Base-by-base conservation (phyloP, 2,888 invertebrate genomes). In the Sinelater perroti region DNA sequence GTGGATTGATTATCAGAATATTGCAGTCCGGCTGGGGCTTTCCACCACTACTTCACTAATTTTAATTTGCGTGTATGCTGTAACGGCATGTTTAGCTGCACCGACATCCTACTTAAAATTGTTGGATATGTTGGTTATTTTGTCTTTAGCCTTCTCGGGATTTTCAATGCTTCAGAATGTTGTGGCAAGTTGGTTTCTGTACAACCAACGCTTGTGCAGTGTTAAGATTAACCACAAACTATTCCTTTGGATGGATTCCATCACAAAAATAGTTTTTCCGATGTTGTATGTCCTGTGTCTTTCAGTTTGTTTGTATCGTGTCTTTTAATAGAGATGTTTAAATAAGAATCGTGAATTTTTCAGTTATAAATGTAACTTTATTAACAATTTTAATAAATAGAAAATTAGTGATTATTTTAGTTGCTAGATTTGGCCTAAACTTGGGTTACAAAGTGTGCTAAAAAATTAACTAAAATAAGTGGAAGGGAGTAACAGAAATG, bases 51-150 rank as follows among this genome's bases (percentile, higher is more conserved):
- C 28, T 26, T 16, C 50, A 18, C 8, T 38, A 6, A 49, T 60
- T 28, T 31, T 62, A 31, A 40, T 60, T 38, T 62, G 46, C 50
- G 26, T 60, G 6, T 60, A 55, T 47, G 24, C 49, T 40, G 31
- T 38, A 18, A 30, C 50, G 6, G 30, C 20, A 2, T 46, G 46
- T 11, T 21, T 14, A 11, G 30, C 8, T 60, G 16, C 44, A 5
- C n/a, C 3, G 3, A 47, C 30, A 56, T 30, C 28, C 2, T 66
- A 63, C 51, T 55, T 70, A 21, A 71, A 69, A 60, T 64, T 67
- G 0, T 30, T 68, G 5, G 70, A 72, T 38, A 54, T 67, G 16
- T 70, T 67, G 44, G 45, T 66, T n/a, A 56, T 66, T 14, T 38
- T 66, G 13, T 64, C 63, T 44, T 49, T 61, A 28, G 14, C 50